A percentile compares a stretch with the other conserved stretches of the same genome.
phyloP scores from a whole-genome alignment of 2,113 vertebrate genomes.

The Gobio gobio region DNA sequence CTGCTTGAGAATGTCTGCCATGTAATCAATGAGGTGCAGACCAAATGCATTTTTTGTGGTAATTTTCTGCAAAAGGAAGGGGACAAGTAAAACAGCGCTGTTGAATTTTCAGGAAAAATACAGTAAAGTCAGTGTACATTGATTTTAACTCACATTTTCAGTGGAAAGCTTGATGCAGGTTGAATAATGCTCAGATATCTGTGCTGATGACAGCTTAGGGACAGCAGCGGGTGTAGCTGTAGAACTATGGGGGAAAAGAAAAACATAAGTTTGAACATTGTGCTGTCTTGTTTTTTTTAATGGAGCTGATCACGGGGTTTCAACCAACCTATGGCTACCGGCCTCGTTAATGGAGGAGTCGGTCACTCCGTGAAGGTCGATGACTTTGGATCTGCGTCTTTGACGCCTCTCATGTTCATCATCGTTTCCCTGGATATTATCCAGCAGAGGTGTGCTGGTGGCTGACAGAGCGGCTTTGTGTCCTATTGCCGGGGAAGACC shows the following conservation, averaged over 20 bases:
- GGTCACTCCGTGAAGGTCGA: constrained; percentile 77
- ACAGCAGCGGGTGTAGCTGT: constrained; percentile 77
- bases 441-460: constrained; percentile 77
- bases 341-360: constrained; percentile 75
- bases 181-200: constrained; percentile 94
- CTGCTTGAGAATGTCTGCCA: constrained; percentile 90
- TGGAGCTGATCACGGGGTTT: not conserved
- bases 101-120: not conserved
- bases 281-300: not conserved
- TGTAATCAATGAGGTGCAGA: constrained; percentile 94
- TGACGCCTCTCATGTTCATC: constrained; percentile 88
- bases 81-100: not conserved
- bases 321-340: constrained; percentile 67
- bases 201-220: constrained; percentile 83
- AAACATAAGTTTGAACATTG: not conserved
- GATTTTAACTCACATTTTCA: constrained; percentile 86
- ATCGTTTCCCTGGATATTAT: constrained; percentile 85
- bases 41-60: constrained; percentile 96
- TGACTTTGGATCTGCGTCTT: constrained; percentile 82
- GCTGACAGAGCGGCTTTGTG: constrained; percentile 68
- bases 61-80: constrained; percentile 85
- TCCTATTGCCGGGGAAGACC: constrained; percentile 69
- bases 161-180: constrained; percentile 94
- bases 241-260: constrained; percentile 54
- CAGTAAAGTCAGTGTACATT: not conserved